These are phyloP conservation scores for Calameuta idolon DNA, from an alignment of 2,888 invertebrate genomes.

Conservation along the genomic window DNA sequence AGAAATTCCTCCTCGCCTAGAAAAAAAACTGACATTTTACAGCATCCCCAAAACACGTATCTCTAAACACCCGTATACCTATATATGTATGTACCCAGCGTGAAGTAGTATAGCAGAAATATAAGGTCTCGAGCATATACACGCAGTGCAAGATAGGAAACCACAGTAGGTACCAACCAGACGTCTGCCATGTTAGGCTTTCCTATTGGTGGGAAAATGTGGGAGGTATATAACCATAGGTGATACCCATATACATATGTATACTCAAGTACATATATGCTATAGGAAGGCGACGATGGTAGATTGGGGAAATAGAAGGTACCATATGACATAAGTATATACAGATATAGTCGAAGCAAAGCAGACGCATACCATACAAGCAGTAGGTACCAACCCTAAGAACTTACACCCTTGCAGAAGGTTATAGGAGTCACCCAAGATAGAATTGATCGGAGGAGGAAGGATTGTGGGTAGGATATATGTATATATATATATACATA, in stretches of 20 bases:
- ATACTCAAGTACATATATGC: background rate
- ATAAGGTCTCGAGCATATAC: background rate
- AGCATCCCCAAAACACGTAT: background rate
- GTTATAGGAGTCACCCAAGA: constrained; percentile 26
- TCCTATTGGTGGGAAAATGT: background rate
- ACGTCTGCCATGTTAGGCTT: background rate
- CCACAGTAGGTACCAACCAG: background rate
- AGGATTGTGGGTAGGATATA: constrained; percentile 30
- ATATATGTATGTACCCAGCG: background rate
- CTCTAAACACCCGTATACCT: background rate
- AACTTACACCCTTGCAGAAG: background rate
- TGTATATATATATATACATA: no score
- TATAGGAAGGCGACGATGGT: background rate
- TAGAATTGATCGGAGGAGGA: constrained; percentile 56
- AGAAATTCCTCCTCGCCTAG: background rate
- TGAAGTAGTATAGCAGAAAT: background rate
- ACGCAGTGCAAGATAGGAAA: background rate
- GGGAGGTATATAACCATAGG: background rate
- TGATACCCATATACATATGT: background rate
- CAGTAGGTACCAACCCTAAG: background rate
- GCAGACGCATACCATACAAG: background rate
- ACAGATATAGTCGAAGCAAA: background rate
- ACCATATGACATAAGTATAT: background rate
- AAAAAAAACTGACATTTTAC: background rate
- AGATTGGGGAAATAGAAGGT: background rate